phyloP scores from a whole-genome alignment of 2,888 invertebrate genomes.

The Cheiracanthium punctorium region DNA sequence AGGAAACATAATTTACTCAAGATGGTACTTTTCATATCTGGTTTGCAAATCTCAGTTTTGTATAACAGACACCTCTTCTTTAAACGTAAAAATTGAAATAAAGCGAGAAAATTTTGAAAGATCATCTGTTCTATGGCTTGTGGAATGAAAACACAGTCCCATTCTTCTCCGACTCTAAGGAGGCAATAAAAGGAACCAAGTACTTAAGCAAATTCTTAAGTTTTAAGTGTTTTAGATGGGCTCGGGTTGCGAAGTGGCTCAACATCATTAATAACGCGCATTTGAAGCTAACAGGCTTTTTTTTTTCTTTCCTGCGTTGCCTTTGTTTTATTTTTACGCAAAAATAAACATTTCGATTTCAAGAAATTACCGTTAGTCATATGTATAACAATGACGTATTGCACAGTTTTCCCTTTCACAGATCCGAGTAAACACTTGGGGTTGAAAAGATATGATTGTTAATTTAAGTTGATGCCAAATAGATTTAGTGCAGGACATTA shows the following conservation, averaged over 20 bases:
- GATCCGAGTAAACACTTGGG: no score
- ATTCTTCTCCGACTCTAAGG: neutral
- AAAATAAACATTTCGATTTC: no score
- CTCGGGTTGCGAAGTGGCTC: neutral
- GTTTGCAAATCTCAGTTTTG: neutral
- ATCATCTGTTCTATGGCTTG: neutral
- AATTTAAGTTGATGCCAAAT: no score
- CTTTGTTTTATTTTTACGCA: no score
- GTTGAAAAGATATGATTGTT: no score
- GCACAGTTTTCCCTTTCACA: no score
- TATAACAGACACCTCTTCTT: neutral
- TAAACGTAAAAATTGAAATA: neutral
- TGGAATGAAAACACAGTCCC: neutral
- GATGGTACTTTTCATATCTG: neutral
- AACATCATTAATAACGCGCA: neutral
- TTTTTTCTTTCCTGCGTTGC: neutral
- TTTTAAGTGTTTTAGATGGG: conserved; percentile 45
- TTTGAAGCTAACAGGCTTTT: neutral
- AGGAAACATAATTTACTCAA: neutral
- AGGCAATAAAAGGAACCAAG: conserved; percentile 12
- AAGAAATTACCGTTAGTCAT: no score
- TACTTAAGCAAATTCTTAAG: conserved; percentile 21
- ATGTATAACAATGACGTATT: no score
- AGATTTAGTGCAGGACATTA: no score
- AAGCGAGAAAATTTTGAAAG: neutral